Conservation (phyloP, 2,113 vertebrate species). For the Sturnira hondurensis region DNA sequence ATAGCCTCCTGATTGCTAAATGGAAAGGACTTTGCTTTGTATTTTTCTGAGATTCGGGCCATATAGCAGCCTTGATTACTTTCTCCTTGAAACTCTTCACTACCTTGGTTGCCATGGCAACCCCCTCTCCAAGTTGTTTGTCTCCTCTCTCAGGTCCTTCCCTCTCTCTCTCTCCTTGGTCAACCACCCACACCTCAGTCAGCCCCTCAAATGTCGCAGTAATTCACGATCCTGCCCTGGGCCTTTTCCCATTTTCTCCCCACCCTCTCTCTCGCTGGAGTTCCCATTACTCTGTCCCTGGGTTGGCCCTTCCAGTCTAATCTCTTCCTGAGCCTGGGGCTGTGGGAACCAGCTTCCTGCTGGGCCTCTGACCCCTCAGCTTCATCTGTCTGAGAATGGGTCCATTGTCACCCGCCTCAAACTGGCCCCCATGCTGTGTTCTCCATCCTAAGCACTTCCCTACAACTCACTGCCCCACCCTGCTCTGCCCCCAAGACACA, state of each 20-base stretch:
- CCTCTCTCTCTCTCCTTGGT: neutral
- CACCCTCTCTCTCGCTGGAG: neutral
- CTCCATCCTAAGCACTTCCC: too few relatives aligned
- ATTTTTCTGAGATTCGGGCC: slow-evolving; percentile 44
- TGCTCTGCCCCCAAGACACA: neutral
- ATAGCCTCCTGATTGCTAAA: slow-evolving; percentile 29
- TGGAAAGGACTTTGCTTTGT: slow-evolving; percentile 39
- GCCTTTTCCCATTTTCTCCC: neutral
- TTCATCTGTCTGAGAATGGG: neutral
- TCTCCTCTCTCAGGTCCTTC: slow-evolving; percentile 38
- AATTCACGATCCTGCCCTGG: neutral
- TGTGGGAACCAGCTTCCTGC: neutral
- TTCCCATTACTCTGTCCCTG: neutral
- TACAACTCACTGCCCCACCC: neutral
- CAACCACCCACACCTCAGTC: neutral
- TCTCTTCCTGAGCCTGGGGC: neutral
- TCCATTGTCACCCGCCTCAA: neutral
- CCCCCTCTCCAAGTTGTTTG: neutral
- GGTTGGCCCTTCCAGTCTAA: neutral
- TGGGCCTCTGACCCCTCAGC: neutral
- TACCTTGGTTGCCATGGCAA: slow-evolving; percentile 55
- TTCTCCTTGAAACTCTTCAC: slow-evolving; percentile 54
- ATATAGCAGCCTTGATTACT: slow-evolving; percentile 48
- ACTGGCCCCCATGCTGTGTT: neutral
- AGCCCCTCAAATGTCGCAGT: neutral